A percentile compares a stretch with the other conserved stretches of the same genome.
Conservation (phyloP, 2,888 invertebrate species). For the Aromia moschata region DNA sequence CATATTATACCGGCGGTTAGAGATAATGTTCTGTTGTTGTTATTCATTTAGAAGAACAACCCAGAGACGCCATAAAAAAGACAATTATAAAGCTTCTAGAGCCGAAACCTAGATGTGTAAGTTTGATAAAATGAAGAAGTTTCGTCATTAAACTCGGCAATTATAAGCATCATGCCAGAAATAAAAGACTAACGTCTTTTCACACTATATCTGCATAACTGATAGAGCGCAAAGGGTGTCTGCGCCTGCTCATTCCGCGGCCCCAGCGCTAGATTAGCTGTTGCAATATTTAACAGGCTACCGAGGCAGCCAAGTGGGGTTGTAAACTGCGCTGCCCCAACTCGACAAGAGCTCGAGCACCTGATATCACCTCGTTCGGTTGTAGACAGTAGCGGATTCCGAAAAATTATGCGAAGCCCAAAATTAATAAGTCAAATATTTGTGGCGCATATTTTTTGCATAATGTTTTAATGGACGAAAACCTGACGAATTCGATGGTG, state of each 20-base stretch:
- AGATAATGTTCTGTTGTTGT: not conserved
- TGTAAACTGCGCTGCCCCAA: conserved; percentile 39
- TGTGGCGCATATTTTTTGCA: conserved; percentile 25
- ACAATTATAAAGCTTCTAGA: conserved; percentile 10
- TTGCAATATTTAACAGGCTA: conserved; percentile 58
- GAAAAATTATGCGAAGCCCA: conserved; percentile 24
- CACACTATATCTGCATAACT: conserved; percentile 51
- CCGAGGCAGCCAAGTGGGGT: conserved; percentile 49
- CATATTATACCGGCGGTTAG: not conserved
- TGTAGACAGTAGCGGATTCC: conserved; percentile 18
- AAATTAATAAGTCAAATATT: conserved; percentile 28
- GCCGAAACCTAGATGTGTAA: conserved; percentile 19
- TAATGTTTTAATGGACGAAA: conserved; percentile 10
- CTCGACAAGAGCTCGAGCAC: conserved; percentile 36
- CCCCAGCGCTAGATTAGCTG: conserved; percentile 57
- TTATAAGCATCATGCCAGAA: conserved; percentile 37
- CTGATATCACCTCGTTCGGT: conserved; percentile 33
- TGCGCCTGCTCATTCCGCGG: conserved; percentile 52
- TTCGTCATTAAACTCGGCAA: conserved; percentile 37
- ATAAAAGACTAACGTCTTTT: conserved; percentile 47
- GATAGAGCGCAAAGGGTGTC: conserved; percentile 43
- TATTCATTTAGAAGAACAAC: conserved; percentile 2
- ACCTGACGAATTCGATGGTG: not conserved
- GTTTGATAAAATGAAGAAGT: conserved; percentile 34
- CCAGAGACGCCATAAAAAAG: conserved; percentile 5